Conservation (phyloP, 1,140 invertebrate species). For the Phortica variegata region DNA sequence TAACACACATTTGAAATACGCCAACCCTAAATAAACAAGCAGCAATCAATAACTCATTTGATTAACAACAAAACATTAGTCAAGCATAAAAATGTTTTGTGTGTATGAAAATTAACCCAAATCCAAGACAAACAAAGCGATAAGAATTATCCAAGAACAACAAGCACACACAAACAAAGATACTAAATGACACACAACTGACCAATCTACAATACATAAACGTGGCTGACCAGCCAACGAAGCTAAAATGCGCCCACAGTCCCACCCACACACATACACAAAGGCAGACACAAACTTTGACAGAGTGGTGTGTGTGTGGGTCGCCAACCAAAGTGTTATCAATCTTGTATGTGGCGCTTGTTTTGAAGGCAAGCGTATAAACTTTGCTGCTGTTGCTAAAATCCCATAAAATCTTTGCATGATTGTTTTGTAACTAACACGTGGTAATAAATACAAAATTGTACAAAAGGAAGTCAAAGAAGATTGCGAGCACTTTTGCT, state of each 20-base stretch:
- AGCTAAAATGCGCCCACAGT: too few species aligned
- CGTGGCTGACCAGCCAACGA: too few species aligned
- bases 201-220: constrained; percentile 11
- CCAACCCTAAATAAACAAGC: not conserved
- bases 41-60: constrained; percentile 40
- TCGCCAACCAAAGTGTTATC: not conserved
- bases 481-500: constrained; percentile 39
- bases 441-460: constrained; percentile 21
- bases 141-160: constrained; percentile 21
- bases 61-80: constrained; percentile 39
- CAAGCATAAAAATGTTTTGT: constrained; percentile 16
- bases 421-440: constrained; percentile 47
- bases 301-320: not conserved
- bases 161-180: constrained; percentile 14
- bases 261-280: too few species aligned
- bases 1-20: too few species aligned
- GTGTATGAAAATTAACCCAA: constrained; percentile 39
- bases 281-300: too few species aligned
- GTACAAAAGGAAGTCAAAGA: constrained; percentile 21
- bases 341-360: not conserved
- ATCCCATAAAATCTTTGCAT: constrained; percentile 32
- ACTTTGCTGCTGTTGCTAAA: constrained; percentile 7
- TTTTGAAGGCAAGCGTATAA: not conserved
- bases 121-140: constrained; percentile 5
- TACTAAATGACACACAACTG: constrained; percentile 8